phyloP scores from a whole-genome alignment of 2,888 invertebrate species.

The Lochmaea capreae region DNA sequence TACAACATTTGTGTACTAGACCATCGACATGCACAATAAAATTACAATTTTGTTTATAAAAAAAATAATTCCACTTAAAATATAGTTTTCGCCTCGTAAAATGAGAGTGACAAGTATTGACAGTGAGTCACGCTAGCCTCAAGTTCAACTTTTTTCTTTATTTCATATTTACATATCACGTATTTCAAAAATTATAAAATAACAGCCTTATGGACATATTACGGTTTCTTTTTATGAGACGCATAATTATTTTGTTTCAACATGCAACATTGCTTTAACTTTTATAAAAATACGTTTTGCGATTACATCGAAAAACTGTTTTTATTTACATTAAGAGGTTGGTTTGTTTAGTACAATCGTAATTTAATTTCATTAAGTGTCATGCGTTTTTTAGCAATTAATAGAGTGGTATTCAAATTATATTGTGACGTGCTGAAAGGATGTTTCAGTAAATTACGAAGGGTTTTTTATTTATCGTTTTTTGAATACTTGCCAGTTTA shows the following conservation, averaged over 20 bases:
- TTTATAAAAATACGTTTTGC: slow-evolving; percentile 28
- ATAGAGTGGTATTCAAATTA: slow-evolving; percentile 16
- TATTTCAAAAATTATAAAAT: slow-evolving; percentile 54
- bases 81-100: neutral
- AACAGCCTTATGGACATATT: slow-evolving; percentile 50
- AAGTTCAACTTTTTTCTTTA: slow-evolving; percentile 34
- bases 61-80: too few species aligned
- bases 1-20: too few species aligned
- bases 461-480: neutral
- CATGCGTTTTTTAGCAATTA: slow-evolving; percentile 15
- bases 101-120: slow-evolving; percentile 48
- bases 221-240: slow-evolving; percentile 53
- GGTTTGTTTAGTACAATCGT: slow-evolving; percentile 28
- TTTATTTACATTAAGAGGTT: slow-evolving; percentile 26
- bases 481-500: neutral
- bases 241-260: slow-evolving; percentile 51
- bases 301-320: slow-evolving; percentile 33
- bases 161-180: slow-evolving; percentile 53
- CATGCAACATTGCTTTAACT: slow-evolving; percentile 52
- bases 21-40: too few species aligned
- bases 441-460: slow-evolving; percentile 11
- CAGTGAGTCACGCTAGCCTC: slow-evolving; percentile 55
- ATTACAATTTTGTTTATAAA: too few species aligned
- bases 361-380: slow-evolving; percentile 39
- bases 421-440: slow-evolving; percentile 29